A percentile compares a stretch with the other conserved stretches of the same genome.
Evolutionary conservation across 2,888 invertebrate species (phyloP).

Genomic region (Dryadula phaetusa): DNA sequence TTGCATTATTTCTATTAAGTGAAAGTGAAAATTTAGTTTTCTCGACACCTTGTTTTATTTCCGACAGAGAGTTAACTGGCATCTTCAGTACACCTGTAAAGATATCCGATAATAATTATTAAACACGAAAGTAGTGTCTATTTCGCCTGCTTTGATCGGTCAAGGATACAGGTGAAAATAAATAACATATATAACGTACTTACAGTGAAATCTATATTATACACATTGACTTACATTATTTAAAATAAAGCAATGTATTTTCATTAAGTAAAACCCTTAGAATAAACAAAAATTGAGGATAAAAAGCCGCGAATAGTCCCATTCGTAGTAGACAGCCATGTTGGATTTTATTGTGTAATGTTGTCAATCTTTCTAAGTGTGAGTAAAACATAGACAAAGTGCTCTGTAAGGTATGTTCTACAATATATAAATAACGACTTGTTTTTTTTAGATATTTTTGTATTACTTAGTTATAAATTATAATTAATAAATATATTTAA

Average conservation of each 20-base stretch:
- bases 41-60: constrained; percentile 75
- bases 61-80: constrained; percentile 78
- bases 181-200: constrained; percentile 57
- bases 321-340: constrained; percentile 74
- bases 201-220: constrained; percentile 69
- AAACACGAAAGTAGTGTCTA: constrained; percentile 47
- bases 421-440: background rate
- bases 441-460: no score
- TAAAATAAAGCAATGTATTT: constrained; percentile 66
- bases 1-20: constrained; percentile 75
- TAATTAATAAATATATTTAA: no score
- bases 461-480: no score
- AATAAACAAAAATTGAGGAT: constrained; percentile 61
- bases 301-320: constrained; percentile 68
- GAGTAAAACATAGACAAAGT: constrained; percentile 31
- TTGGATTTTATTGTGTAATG: constrained; percentile 56
- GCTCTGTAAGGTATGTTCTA: constrained; percentile 2
- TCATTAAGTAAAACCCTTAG: constrained; percentile 54
- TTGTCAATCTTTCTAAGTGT: constrained; percentile 37
- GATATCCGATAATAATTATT: constrained; percentile 39
- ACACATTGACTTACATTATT: constrained; percentile 78
- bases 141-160: constrained; percentile 66
- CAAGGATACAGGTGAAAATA: constrained; percentile 64
- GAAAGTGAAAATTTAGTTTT: constrained; percentile 76
- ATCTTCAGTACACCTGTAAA: constrained; percentile 82